Evolutionary conservation across 2,797 vertebrate species (phyloP), one percentile per base, ranked within the genome.

Genomic region (Clarias fuscus): DNA sequence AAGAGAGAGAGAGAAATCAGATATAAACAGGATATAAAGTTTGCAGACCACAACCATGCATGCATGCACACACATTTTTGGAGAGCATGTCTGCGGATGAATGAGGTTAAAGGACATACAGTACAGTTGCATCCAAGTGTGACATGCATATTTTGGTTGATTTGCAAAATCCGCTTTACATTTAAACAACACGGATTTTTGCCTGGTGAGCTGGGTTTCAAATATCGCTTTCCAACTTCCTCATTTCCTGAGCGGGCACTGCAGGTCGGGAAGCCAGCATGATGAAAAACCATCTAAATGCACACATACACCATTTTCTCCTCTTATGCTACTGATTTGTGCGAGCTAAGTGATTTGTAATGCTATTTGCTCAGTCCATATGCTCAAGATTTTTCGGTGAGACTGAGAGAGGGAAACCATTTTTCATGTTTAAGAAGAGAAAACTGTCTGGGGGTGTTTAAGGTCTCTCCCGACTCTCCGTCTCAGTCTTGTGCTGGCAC

Each of bases 361-460:
- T 88, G 88, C 92, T 92, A 88, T 93, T 94, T 93, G 90, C 92
- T 90, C 87, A 91, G 92, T 91, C 89, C 91, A 92, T 93, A 93
- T 93, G 91, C 91, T 84, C 88, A 93, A 86, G 86, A 89, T 89
- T 88, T 53, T 91, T 72, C n/a, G 62, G 33, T 40, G 14, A 14
- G 22, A 40, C 59, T 64, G 83, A 84, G 89, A 85, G 91, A 88
- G 77, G 88, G 77, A 91, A 87, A 90, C 88, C 84, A 90, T 92
- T 93, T 93, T 92, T 93, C 89, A 91, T 92, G 92, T 93, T 93
- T 91, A 91, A 93, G 90, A 92, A 17, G 84, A 65, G 83, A 79
- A 86, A 88, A 88, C 90, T 89, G 90, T 82, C 90, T 86, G 77
- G 90, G 89, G 90, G 89, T 86, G 73, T 76, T 62, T 61, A 67